Percentiles rank a stretch among this genome's conserved stretches.
These are phyloP conservation scores for Oxyruncus cristatus DNA, from an alignment of 2,113 vertebrate genomes.

Conservation along the genomic window DNA sequence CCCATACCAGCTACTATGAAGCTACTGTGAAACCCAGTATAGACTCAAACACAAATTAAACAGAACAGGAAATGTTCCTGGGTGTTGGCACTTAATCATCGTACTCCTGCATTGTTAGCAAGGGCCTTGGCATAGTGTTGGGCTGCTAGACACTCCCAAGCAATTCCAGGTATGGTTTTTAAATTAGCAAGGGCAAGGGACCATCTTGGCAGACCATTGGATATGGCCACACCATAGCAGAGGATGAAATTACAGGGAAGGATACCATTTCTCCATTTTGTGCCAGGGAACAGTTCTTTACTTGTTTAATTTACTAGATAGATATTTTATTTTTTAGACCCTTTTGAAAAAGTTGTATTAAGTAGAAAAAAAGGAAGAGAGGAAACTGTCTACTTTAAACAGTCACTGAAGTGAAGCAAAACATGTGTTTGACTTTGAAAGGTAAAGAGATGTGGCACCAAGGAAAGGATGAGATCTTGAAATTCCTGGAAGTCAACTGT, in stretches of 20 bases:
- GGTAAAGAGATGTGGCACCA: neutral
- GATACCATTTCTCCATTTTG: neutral
- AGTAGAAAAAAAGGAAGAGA: neutral
- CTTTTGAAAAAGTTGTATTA: neutral
- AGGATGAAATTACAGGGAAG: neutral
- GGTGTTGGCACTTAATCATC: neutral
- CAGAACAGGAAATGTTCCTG: neutral
- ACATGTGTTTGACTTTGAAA: neutral
- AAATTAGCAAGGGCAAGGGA: neutral
- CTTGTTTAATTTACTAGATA: neutral
- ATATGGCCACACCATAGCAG: neutral
- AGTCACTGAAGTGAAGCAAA: neutral
- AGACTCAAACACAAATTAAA: neutral
- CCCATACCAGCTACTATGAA: neutral
- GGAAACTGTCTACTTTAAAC: neutral
- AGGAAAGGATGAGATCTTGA: neutral
- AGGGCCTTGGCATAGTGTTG: neutral
- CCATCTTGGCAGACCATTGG: neutral
- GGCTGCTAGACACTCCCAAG: neutral
- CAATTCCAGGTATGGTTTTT: neutral
- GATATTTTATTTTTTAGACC: neutral
- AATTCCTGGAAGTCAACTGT: neutral
- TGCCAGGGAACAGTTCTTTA: neutral
- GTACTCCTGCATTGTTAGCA: neutral
- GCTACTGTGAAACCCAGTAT: neutral